Evolutionary conservation across 2,888 invertebrate genomes (phyloP).

Genomic region (Nomada lathburiana): DNA sequence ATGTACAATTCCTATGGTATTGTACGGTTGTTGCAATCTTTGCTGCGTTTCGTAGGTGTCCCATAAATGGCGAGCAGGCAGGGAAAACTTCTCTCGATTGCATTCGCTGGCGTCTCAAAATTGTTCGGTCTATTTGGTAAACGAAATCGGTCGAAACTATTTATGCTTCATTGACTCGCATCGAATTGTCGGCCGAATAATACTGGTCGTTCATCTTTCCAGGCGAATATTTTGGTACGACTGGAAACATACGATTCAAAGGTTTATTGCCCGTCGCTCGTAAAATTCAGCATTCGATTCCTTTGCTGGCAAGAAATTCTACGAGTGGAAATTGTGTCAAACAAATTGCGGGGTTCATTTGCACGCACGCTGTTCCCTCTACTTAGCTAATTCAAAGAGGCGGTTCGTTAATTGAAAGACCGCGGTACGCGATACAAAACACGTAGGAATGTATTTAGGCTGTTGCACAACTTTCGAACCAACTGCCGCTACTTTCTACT

Average conservation of each 20-base stretch:
- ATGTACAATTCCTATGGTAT: no score
- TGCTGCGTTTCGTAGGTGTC: constrained; percentile 21
- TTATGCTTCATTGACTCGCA: background rate
- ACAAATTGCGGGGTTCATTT: background rate
- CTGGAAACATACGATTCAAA: no score
- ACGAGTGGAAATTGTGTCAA: no score
- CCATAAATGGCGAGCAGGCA: constrained; percentile 30
- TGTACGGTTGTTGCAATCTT: constrained; percentile 29
- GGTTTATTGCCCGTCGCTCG: background rate
- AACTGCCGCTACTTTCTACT: constrained; percentile 42
- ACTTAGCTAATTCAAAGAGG: background rate
- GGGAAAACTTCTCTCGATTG: constrained; percentile 34
- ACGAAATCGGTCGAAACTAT: constrained; percentile 11
- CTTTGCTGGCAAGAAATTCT: background rate
- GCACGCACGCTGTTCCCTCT: no score
- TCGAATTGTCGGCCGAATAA: background rate
- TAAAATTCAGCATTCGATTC: background rate
- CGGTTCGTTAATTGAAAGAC: background rate
- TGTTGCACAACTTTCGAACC: constrained; percentile 27
- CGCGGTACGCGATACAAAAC: background rate
- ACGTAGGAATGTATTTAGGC: constrained; percentile 11
- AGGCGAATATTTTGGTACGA: background rate
- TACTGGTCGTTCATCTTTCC: background rate
- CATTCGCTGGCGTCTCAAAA: constrained; percentile 7
- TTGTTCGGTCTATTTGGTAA: constrained; percentile 18